These are phyloP conservation scores for Xyliphius kryptos DNA, from an alignment of 2,113 vertebrate species.

Conservation along the genomic window DNA sequence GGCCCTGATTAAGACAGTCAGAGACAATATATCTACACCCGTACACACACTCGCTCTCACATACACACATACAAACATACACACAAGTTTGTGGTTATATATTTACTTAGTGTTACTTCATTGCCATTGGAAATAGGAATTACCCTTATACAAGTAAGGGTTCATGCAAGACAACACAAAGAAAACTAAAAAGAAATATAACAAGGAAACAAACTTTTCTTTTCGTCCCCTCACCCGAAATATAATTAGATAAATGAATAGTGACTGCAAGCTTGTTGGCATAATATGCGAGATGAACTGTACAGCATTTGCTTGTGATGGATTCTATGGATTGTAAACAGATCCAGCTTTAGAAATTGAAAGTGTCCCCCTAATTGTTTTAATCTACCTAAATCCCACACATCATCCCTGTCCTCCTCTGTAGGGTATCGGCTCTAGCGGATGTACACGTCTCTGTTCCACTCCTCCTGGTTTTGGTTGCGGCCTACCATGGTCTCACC, in stretches of 20 bases:
- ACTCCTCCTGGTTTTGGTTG: slow-evolving; percentile 78
- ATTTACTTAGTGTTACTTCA: slow-evolving; percentile 33
- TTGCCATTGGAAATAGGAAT: slow-evolving; percentile 44
- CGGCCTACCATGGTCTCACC: slow-evolving; percentile 64
- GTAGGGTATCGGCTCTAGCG: slow-evolving; percentile 61
- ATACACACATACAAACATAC: slow-evolving; percentile 31
- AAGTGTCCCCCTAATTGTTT: slow-evolving; percentile 24
- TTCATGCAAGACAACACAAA: slow-evolving; percentile 67
- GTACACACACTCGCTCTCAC: slow-evolving; percentile 8
- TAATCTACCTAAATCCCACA: slow-evolving; percentile 5
- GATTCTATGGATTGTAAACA: slow-evolving; percentile 66
- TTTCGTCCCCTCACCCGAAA: too few species aligned
- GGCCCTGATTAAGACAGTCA: slow-evolving; percentile 67
- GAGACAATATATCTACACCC: slow-evolving; percentile 48
- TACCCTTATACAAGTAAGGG: too few species aligned
- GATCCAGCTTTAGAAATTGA: slow-evolving; percentile 52
- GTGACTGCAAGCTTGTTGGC: slow-evolving; percentile 31
- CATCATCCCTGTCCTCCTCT: slow-evolving; percentile 24
- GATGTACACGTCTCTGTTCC: slow-evolving; percentile 85
- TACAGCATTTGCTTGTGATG: slow-evolving; percentile 37
- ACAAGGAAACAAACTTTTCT: slow-evolving; percentile 46
- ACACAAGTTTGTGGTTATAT: slow-evolving; percentile 41
- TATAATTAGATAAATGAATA: slow-evolving; percentile 49
- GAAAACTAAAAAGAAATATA: slow-evolving; percentile 47
- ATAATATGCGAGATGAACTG: slow-evolving; percentile 26